Percentiles rank a stretch among this genome's conserved stretches.
These are phyloP conservation scores for Cecidostiba fungosa DNA, from an alignment of 2,888 invertebrate genomes.

Conservation along the genomic window DNA sequence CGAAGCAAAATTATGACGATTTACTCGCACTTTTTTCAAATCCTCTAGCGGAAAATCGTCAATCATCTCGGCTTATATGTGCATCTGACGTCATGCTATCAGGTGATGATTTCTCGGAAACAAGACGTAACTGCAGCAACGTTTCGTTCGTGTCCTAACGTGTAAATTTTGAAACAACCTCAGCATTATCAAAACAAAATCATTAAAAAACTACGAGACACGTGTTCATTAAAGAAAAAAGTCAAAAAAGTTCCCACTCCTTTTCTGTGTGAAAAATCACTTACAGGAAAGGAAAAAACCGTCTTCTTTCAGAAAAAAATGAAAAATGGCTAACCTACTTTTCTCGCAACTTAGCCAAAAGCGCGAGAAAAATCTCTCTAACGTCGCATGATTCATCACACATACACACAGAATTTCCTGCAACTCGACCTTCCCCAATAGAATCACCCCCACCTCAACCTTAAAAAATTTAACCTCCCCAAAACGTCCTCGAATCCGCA, in stretches of 20 bases:
- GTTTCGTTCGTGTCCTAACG: neutral
- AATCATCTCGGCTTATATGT: neutral
- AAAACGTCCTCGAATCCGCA: neutral
- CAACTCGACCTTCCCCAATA: too few species aligned
- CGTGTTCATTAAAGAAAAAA: neutral
- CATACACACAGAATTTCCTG: neutral
- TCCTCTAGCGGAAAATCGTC: neutral
- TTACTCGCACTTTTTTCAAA: neutral
- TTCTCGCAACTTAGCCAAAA: neutral
- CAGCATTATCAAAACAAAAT: too few species aligned
- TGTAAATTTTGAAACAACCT: too few species aligned
- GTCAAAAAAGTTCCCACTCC: neutral
- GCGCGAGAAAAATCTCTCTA: neutral
- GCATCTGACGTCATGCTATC: neutral
- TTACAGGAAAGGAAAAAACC: neutral
- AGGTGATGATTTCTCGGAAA: neutral
- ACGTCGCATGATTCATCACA: neutral
- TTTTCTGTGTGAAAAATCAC: neutral
- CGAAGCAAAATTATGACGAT: neutral
- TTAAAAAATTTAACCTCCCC: neutral
- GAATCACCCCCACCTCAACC: too few species aligned
- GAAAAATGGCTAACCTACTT: conserved; percentile 1
- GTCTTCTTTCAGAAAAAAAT: neutral
- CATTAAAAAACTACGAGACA: neutral
- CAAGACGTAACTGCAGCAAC: neutral